Conservation (phyloP, 2,888 invertebrate species). For the Acheta domesticus region DNA sequence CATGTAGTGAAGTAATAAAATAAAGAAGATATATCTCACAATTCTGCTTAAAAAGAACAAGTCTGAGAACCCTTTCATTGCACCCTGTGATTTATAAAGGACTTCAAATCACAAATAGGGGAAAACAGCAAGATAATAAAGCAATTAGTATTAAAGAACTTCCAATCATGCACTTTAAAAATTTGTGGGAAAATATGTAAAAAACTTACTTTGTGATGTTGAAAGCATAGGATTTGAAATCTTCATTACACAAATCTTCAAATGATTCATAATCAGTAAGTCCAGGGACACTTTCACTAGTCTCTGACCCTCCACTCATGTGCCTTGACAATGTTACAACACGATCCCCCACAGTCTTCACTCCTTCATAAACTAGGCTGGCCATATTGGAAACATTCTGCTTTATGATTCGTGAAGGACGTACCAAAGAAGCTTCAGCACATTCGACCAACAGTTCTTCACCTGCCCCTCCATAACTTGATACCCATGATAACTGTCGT, state of each 20-base stretch:
- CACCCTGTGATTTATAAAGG: no score
- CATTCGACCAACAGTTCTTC: constrained; percentile 66
- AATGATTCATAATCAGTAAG: constrained; percentile 47
- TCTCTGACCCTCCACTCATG: constrained; percentile 70
- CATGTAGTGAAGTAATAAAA: no score
- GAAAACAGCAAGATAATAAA: no score
- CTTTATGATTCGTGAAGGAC: constrained; percentile 65
- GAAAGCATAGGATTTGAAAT: constrained; percentile 40
- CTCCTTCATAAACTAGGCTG: constrained; percentile 69
- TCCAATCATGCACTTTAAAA: no score
- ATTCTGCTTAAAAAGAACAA: no score
- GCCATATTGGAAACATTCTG: constrained; percentile 72
- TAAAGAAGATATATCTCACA: no score
- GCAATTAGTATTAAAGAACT: no score
- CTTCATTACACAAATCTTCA: constrained; percentile 46
- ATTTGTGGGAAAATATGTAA: neutral
- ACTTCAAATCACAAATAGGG: no score
- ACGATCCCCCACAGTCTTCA: constrained; percentile 70
- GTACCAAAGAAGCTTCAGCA: constrained; percentile 50
- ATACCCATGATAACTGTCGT: constrained; percentile 70
- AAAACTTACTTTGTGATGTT: constrained; percentile 42
- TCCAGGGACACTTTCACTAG: constrained; percentile 51
- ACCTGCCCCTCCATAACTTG: constrained; percentile 54
- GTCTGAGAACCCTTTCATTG: no score
- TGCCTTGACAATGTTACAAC: constrained; percentile 69